Evolutionary conservation across 2,797 vertebrate genomes (phyloP).

Genomic region (Capromys pilorides): DNA sequence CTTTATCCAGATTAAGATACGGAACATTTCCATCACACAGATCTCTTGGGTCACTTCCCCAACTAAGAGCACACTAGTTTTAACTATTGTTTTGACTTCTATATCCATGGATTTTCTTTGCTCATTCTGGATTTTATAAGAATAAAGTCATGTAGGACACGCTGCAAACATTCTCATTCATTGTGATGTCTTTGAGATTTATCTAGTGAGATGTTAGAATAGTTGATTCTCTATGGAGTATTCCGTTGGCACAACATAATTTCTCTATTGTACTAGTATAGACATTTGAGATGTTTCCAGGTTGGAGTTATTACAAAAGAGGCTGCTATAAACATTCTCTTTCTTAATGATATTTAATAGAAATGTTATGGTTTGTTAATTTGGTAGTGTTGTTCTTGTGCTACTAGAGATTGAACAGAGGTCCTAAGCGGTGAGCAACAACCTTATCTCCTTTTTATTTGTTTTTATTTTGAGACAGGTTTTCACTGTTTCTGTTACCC

Average conservation of each 20-base stretch:
- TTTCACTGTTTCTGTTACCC: not conserved
- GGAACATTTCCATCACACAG: not conserved
- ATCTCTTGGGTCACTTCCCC: not conserved
- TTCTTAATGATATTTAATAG: constrained; percentile 41
- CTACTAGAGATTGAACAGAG: not conserved
- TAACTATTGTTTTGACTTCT: not conserved
- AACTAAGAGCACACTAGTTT: not conserved
- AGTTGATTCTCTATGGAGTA: not conserved
- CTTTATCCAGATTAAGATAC: not conserved
- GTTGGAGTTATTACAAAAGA: not conserved
- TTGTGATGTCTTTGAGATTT: not conserved
- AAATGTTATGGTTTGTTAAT: not conserved
- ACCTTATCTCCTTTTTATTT: not conserved
- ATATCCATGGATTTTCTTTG: not conserved
- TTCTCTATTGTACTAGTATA: not conserved
- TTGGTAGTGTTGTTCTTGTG: not conserved
- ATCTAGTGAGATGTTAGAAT: not conserved
- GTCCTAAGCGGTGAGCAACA: not conserved
- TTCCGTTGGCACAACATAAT: not conserved
- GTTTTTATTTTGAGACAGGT: not conserved
- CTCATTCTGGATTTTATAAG: not conserved
- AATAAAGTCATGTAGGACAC: not conserved
- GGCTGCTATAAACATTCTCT: not conserved
- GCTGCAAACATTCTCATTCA: not conserved
- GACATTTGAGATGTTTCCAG: not conserved